Evolutionary conservation across 2,888 invertebrate species (phyloP).

Genomic region (Nymphalis polychloros): DNA sequence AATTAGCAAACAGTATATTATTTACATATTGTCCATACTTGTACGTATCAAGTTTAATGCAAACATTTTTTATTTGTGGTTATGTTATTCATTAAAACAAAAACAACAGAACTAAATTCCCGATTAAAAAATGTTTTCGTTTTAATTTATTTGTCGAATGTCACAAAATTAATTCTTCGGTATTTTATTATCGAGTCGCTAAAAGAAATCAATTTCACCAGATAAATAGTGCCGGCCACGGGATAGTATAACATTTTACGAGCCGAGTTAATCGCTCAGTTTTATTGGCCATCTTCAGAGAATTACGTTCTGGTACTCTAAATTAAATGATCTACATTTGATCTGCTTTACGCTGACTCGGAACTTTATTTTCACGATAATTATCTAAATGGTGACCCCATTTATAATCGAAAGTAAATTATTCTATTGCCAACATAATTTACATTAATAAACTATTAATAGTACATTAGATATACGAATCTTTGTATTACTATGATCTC

Average conservation of each 20-base stretch:
- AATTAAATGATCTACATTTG: slow-evolving; percentile 47
- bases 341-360: not conserved
- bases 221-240: slow-evolving; percentile 63
- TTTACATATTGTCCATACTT: not conserved
- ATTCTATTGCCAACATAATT: not conserved
- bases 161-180: not conserved
- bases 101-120: not conserved
- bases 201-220: slow-evolving; percentile 59
- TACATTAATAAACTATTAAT: not conserved
- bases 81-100: not conserved
- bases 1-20: slow-evolving; percentile 3
- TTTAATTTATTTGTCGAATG: not conserved
- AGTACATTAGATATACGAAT: not conserved
- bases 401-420: not conserved
- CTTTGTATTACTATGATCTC: slow-evolving; percentile 3
- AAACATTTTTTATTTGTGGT: too few species aligned
- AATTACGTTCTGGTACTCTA: slow-evolving; percentile 57
- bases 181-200: slow-evolving; percentile 42
- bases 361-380: slow-evolving; percentile 3
- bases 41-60: too few species aligned
- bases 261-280: slow-evolving; percentile 58
- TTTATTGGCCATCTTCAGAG: slow-evolving; percentile 59
- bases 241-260: slow-evolving; percentile 73
- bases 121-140: not conserved
- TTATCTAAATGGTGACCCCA: not conserved